Evolutionary conservation across 2,113 vertebrate genomes (phyloP).

Genomic region (Rutilus rutilus): DNA sequence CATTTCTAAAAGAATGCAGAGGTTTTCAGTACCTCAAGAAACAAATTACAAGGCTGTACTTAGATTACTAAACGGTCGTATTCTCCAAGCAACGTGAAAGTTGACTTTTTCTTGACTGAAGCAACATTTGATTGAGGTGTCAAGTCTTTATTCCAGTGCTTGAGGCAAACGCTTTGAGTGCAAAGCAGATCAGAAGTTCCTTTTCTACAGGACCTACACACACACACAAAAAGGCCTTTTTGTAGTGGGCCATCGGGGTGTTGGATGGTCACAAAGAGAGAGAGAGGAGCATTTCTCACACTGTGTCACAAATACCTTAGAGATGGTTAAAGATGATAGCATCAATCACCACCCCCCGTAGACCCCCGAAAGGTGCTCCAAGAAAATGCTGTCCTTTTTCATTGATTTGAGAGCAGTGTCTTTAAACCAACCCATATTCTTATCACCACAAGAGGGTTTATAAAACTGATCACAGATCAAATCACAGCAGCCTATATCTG

Average conservation of each 20-base stretch:
- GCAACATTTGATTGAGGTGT: conserved; percentile 47
- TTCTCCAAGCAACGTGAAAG: neutral
- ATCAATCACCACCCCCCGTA: neutral
- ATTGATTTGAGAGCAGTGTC: conserved; percentile 5
- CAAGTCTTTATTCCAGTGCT: conserved; percentile 52
- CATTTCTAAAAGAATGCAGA: neutral
- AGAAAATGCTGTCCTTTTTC: conserved; percentile 16
- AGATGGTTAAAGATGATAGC: conserved; percentile 17
- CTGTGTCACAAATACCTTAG: conserved; percentile 5
- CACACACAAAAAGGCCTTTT: neutral
- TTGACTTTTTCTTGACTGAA: conserved; percentile 46
- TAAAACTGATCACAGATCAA: conserved; percentile 7
- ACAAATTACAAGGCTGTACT: neutral
- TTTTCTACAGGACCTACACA: conserved; percentile 21
- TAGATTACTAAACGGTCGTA: neutral
- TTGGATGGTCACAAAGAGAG: conserved; percentile 1
- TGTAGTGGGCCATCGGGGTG: neutral
- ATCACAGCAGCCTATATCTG: neutral
- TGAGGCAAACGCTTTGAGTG: conserved; percentile 49
- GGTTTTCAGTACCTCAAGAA: neutral
- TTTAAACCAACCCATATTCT: neutral
- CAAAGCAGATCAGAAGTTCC: conserved; percentile 34
- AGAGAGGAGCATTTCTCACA: neutral
- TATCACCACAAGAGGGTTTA: conserved; percentile 2
- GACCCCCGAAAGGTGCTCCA: neutral